Base-by-base conservation (phyloP, 2,113 vertebrate species). In the Saguinus imperator region DNA sequence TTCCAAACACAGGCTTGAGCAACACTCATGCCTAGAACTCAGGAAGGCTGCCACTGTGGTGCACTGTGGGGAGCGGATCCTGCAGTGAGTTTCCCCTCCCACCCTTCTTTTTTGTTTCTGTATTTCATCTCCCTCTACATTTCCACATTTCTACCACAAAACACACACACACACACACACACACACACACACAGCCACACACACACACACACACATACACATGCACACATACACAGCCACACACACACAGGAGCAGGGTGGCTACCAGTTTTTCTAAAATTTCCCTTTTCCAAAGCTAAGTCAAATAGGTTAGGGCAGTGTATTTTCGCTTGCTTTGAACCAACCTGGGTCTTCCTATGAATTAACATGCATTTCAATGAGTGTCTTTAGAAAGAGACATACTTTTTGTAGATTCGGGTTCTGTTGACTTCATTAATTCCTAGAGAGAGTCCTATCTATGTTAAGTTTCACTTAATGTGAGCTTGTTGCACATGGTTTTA, bases 271-370 rank as follows among this genome's bases (percentile, higher is more conserved):
- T 91, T 70, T 16, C 32, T 64, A 91, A 88, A 61, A 83, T 79
- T 97, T 81, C 25, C 58, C 32, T 0, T 70, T 58, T 85, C 52
- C 37, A 68, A 88, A 95, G 68, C 27, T n/a, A 95, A 91, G n/a
- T 29, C 29, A 73, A 52, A 72, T 76, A 52, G 32, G 13, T 61
- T 16, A 48, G 40, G 27, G 21, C n/a, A 57, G 23, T 40, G 2
- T 12, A 43, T 48, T 73, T 52, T 21, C 43, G 1, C 32, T 80
- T 29, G 27, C 40, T 68, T 75, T 73, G 61, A 23, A 32, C 75
- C 18, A 13, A 8, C 45, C 10, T 72, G 43, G 5, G 14, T 27
- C 48, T 86, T 76, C 32, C 29, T 87, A 43, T 82, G 79, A 75
- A 52, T 50, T 14, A 45, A 35, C 27, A 45, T 55, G 50, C 35